phyloP scores from a whole-genome alignment of 2,888 invertebrate species.

The Ectobius pallidus region DNA sequence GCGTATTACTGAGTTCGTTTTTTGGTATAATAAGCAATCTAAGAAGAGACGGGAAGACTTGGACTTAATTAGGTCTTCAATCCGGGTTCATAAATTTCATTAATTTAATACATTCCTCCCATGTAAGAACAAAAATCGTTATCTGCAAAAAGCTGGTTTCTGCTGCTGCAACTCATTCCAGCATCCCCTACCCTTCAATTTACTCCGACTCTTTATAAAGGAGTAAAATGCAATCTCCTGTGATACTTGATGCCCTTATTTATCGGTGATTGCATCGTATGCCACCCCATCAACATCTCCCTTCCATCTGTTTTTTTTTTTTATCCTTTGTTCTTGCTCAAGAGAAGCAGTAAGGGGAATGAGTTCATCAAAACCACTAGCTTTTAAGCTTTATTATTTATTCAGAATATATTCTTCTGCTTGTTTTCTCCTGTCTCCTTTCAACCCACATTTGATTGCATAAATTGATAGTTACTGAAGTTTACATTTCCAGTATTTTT shows the following conservation, averaged over 20 bases:
- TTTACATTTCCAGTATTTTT: no score
- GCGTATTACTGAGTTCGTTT: not conserved
- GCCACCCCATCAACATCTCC: not conserved
- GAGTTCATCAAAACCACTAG: slow-evolving; percentile 1
- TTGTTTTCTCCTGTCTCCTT: not conserved
- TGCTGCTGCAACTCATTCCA: not conserved
- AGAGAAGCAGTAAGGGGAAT: not conserved
- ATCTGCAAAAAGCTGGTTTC: not conserved
- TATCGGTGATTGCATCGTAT: not conserved
- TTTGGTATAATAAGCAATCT: not conserved
- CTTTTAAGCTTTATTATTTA: not conserved
- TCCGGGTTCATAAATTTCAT: not conserved
- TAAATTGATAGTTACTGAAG: no score
- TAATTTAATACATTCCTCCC: not conserved
- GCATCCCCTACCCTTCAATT: not conserved
- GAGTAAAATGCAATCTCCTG: slow-evolving; percentile 1
- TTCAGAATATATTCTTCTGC: not conserved
- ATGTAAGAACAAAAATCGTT: not conserved
- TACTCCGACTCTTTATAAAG: not conserved
- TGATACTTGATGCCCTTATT: not conserved
- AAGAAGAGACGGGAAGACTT: no score
- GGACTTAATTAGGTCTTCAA: not conserved
- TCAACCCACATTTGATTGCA: no score
- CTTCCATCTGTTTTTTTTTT: not conserved
- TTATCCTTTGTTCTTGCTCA: not conserved